Conservation (phyloP, 2,797 vertebrate species). For the Sebastes trivittatus region DNA sequence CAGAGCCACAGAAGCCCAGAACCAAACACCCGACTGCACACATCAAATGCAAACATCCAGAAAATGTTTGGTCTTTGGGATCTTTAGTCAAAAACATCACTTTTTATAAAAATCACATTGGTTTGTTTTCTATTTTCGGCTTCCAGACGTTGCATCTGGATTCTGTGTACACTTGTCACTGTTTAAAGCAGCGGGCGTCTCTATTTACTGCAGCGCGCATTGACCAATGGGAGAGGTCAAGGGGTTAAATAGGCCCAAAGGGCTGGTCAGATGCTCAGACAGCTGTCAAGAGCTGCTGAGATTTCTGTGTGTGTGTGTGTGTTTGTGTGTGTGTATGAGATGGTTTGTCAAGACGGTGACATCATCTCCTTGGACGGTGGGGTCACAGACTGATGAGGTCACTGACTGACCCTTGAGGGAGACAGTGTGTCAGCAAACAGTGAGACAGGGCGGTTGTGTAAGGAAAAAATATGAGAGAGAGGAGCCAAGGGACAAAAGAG, state of each 20-base stretch:
- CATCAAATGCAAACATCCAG: slow-evolving; percentile 48
- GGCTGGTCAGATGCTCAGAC: slow-evolving; percentile 54
- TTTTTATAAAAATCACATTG: not conserved
- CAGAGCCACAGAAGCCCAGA: slow-evolving; percentile 17
- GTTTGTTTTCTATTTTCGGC: slow-evolving; percentile 43
- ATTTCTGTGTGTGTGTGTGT: not conserved
- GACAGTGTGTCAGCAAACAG: slow-evolving; percentile 56
- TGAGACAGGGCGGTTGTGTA: not conserved
- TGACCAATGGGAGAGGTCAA: slow-evolving; percentile 44
- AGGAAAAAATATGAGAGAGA: not conserved
- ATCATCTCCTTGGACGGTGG: slow-evolving; percentile 46
- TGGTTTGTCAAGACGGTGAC: slow-evolving; percentile 42
- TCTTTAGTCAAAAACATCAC: slow-evolving; percentile 16
- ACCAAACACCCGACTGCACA: slow-evolving; percentile 37
- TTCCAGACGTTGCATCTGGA: slow-evolving; percentile 46
- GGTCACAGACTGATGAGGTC: slow-evolving; percentile 66
- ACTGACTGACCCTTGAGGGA: slow-evolving; percentile 39
- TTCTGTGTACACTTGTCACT: slow-evolving; percentile 22
- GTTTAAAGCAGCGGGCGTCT: slow-evolving; percentile 26
- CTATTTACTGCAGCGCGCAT: slow-evolving; percentile 9
- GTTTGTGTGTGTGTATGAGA: not conserved
- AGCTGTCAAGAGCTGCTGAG: slow-evolving; percentile 54
- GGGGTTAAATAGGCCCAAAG: slow-evolving; percentile 60
- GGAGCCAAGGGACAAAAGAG: not conserved
- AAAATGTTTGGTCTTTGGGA: slow-evolving; percentile 75